Conservation (phyloP, 2,888 invertebrate species). For the Andrena bicolor region DNA sequence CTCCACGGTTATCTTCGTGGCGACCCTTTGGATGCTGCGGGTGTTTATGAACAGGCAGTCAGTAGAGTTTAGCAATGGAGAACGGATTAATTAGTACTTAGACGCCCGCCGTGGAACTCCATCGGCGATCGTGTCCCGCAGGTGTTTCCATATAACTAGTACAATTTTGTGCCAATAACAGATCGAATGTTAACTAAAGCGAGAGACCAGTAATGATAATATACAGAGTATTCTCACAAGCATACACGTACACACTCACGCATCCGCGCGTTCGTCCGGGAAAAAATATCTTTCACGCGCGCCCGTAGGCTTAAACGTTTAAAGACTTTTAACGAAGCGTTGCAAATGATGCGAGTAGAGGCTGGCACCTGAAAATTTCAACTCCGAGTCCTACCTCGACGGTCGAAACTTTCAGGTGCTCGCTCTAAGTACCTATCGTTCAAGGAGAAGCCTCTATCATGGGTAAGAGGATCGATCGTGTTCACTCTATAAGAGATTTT, state of each 20-base stretch:
- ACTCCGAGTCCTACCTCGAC: background rate
- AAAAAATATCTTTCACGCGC: constrained; percentile 40
- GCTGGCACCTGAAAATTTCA: background rate
- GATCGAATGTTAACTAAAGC: constrained; percentile 70
- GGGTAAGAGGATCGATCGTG: background rate
- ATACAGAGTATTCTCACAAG: constrained; percentile 50
- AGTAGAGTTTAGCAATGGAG: background rate
- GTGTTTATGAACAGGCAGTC: background rate
- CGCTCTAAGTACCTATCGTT: background rate
- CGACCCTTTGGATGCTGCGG: background rate
- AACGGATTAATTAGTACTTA: background rate
- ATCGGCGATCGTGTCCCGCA: constrained; percentile 57
- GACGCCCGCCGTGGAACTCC: constrained; percentile 26
- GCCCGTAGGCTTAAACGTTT: background rate
- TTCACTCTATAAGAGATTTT: background rate
- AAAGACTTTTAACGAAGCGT: background rate
- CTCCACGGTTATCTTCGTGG: constrained; percentile 14
- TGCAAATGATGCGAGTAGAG: background rate
- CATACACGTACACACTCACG: constrained; percentile 17
- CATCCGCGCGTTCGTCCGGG: constrained; percentile 30
- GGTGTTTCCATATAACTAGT: constrained; percentile 79
- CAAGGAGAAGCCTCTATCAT: background rate
- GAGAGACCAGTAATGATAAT: constrained; percentile 61
- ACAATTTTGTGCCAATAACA: constrained; percentile 84
- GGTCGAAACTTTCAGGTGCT: background rate